Percentiles rank a stretch among this genome's conserved stretches.
Evolutionary conservation across 2,888 invertebrate species (phyloP).

Genomic region (Timema podura): DNA sequence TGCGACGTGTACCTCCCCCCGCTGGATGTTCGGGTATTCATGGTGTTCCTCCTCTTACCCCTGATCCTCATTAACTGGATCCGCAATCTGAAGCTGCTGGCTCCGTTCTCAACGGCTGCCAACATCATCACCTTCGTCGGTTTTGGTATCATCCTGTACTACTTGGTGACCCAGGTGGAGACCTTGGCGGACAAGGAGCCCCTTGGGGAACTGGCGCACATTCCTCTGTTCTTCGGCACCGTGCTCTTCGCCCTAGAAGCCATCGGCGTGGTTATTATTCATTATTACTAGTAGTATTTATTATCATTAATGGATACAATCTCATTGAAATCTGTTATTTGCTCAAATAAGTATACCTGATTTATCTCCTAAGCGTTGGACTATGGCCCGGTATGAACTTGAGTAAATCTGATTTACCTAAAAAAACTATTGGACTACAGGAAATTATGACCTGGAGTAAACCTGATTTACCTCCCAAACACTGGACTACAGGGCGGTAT

Average conservation of each 20-base stretch:
- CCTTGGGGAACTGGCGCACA: constrained; percentile 60
- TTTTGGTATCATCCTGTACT: constrained; percentile 81
- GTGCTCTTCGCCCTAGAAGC: constrained; percentile 95
- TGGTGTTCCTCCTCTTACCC: constrained; percentile 40
- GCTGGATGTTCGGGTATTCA: constrained; percentile 41
- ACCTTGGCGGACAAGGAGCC: constrained; percentile 58
- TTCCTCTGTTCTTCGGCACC: constrained; percentile 94
- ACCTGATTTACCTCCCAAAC: too few species aligned
- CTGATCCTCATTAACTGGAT: constrained; percentile 78
- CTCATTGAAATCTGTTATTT: constrained; percentile 16
- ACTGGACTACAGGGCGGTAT: too few species aligned
- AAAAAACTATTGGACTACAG: too few species aligned
- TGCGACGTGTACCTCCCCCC: constrained; percentile 50
- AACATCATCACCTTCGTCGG: constrained; percentile 79
- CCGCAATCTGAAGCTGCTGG: constrained; percentile 78
- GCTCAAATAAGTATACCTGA: constrained; percentile 1
- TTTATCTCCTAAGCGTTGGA: background rate
- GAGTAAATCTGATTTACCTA: too few species aligned
- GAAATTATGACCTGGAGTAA: too few species aligned
- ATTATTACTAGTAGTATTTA: too few species aligned
- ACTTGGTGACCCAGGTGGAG: constrained; percentile 70
- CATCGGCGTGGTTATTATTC: constrained; percentile 73
- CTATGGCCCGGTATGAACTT: too few species aligned
- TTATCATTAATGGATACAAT: constrained; percentile 9
- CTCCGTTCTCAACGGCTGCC: constrained; percentile 86